phyloP scores from a whole-genome alignment of 2,113 vertebrate genomes.

The Ailuropoda melanoleuca region DNA sequence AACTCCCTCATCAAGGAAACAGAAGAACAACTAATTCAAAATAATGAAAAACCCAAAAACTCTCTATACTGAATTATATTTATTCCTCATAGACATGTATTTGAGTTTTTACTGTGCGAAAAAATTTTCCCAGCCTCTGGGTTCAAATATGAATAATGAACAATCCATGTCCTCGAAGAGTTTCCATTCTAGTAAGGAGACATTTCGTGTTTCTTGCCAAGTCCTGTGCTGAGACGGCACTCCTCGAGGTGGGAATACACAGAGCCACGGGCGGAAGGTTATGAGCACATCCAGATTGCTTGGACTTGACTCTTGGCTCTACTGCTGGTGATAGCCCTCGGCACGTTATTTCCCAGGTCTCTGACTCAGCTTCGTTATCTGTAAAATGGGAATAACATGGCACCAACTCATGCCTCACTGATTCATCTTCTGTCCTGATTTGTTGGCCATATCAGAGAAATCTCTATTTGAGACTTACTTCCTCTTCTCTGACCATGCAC shows the following conservation, averaged over 20 bases:
- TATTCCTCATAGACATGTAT: background rate
- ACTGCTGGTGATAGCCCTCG: background rate
- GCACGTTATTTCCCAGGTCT: background rate
- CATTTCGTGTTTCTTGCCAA: background rate
- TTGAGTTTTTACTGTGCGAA: background rate
- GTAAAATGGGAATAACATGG: background rate
- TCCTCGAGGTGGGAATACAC: too few relatives aligned
- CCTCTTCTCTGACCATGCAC: background rate
- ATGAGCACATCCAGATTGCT: background rate
- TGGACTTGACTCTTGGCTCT: background rate
- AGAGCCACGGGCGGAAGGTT: background rate
- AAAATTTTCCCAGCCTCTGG: background rate
- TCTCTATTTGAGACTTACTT: background rate
- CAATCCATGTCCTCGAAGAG: background rate
- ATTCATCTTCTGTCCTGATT: background rate
- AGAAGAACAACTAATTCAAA: conserved; percentile 31
- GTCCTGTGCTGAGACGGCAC: background rate
- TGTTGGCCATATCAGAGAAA: background rate
- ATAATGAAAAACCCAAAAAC: background rate
- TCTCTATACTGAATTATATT: background rate
- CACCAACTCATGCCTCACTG: background rate
- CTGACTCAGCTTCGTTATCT: conserved; percentile 12
- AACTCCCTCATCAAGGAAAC: background rate
- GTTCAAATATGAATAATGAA: background rate
- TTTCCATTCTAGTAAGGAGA: background rate